Evolutionary conservation across 2,888 invertebrate genomes (phyloP).

Genomic region (Drosophila colorata): DNA sequence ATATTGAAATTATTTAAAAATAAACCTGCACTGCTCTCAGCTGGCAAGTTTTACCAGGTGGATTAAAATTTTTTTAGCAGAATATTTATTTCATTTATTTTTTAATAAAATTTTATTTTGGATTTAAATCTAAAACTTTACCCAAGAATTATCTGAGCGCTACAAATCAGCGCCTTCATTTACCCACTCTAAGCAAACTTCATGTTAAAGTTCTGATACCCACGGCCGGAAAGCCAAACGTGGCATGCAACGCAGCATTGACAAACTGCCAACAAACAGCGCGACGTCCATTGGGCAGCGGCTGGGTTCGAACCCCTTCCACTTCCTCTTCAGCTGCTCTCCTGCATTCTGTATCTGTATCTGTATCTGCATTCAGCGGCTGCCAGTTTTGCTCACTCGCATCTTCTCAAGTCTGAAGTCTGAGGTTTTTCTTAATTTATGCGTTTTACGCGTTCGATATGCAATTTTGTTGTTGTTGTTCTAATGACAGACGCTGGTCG

Average conservation of each 20-base stretch:
- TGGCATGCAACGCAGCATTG: slow-evolving; percentile 54
- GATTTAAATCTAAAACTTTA: neutral
- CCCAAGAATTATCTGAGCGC: too few relatives aligned
- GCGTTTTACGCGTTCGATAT: slow-evolving; percentile 69
- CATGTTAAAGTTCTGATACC: slow-evolving; percentile 6
- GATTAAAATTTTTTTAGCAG: neutral
- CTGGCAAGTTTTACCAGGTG: neutral
- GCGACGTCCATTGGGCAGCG: slow-evolving; percentile 39
- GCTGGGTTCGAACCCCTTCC: slow-evolving; percentile 4
- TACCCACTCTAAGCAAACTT: neutral
- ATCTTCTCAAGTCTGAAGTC: slow-evolving; percentile 19
- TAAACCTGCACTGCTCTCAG: too few relatives aligned
- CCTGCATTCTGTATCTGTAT: slow-evolving; percentile 20
- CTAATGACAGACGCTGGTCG: slow-evolving; percentile 62
- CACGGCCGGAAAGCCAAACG: slow-evolving; percentile 26
- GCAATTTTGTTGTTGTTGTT: slow-evolving; percentile 69
- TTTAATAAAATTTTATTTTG: slow-evolving; percentile 1
- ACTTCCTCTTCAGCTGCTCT: neutral
- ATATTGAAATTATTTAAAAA: too few relatives aligned
- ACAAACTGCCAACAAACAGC: slow-evolving; percentile 46
- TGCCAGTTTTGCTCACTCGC: slow-evolving; percentile 45
- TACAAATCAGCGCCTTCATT: too few relatives aligned
- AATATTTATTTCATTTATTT: neutral
- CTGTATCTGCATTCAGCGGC: slow-evolving; percentile 69
- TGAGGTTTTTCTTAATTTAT: slow-evolving; percentile 72